phyloP scores from a whole-genome alignment of 2,888 invertebrate species.

The Epirrhoe tristata region DNA sequence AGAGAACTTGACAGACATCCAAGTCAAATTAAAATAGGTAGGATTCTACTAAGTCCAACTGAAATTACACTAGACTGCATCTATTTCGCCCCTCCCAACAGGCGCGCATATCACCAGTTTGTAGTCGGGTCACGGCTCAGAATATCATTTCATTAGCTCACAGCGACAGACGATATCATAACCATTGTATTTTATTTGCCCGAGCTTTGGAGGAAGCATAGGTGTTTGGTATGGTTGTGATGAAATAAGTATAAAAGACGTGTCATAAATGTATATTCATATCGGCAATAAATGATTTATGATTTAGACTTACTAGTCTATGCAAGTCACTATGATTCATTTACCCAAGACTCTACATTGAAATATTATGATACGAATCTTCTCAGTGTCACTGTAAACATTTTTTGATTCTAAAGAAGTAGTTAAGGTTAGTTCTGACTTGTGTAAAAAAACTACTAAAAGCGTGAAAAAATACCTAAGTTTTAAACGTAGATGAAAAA shows the following conservation, averaged over 20 bases:
- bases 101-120: constrained; percentile 23
- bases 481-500: constrained; percentile 18
- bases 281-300: too few species aligned
- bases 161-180: constrained; percentile 41
- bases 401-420: too few species aligned
- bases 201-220: constrained; percentile 9
- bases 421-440: too few species aligned
- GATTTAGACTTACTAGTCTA: too few species aligned
- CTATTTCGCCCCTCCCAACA: constrained; percentile 31
- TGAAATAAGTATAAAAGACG: neutral
- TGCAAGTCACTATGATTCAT: neutral
- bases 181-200: constrained; percentile 33
- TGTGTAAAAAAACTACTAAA: too few species aligned
- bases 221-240: neutral
- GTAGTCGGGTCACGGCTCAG: constrained; percentile 48
- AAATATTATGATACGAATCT: neutral
- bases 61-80: constrained; percentile 4
- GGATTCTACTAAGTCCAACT: neutral
- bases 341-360: neutral
- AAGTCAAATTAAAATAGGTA: neutral
- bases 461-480: neutral
- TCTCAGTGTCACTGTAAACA: too few species aligned
- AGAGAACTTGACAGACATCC: neutral
- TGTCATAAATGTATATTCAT: too few species aligned
- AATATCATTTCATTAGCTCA: constrained; percentile 58